Evolutionary conservation across 2,888 invertebrate species (phyloP), one percentile per base, ranked within the genome.

Genomic region (Physocephala rufipes): DNA sequence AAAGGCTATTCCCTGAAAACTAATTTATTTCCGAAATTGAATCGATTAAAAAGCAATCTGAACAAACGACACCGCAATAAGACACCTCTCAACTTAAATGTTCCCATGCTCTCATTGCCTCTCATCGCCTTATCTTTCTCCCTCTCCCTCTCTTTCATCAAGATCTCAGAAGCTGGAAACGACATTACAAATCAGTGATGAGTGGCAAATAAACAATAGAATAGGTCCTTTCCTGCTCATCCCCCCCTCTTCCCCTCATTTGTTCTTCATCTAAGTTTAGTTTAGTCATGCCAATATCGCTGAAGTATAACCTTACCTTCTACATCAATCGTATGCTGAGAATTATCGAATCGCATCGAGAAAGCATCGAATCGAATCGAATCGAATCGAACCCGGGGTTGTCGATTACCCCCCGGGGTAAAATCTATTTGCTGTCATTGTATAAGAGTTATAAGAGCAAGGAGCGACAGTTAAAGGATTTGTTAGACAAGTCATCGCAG

Each of bases 31-130:
- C 36, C 80, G 81, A 85, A 84, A 84, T 85, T 84, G 84, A 85
- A 84, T 84, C 84, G 84, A 84, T 84, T 84, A 84, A 84, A 84
- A 85, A 83, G 84, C 85, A 85, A 84, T 84, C 82, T 80, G 78
- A 82, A 76, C 77, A 75, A 81, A 78, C 79, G 79, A 82, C 78
- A 76, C 79, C 67, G 65, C 78, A 75, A 77, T 79, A 77, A 80
- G 81, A 82, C 83, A 83, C 83, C 82, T 49, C 49, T 21, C 5
- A 21, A 51, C 49, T 26, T 59, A 49, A 28, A 51, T 26, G 16
- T 9, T 12, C 21, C 12, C 59, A 24, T 45, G 67, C 63, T 55
- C n/a, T n/a, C n/a, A n/a, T n/a, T n/a, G n/a, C n/a, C n/a, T n/a
- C n/a, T n/a, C n/a, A n/a, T n/a, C n/a, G n/a, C n/a, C n/a, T n/a